Evolutionary conservation across 2,113 vertebrate species (phyloP).

Genomic region (Athene cunicularia): DNA sequence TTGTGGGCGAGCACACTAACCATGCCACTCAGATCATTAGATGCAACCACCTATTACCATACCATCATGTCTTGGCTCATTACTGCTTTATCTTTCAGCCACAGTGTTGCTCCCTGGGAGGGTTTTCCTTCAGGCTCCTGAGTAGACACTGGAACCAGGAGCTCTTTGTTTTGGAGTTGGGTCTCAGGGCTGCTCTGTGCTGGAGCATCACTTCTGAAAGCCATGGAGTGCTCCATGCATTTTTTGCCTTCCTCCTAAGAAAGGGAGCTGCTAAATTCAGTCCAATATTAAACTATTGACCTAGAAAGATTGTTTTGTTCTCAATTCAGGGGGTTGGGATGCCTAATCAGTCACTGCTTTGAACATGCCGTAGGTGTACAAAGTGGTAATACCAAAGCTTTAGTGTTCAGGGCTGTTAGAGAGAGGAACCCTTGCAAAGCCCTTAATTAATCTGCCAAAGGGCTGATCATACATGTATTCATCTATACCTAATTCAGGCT

Average conservation of each 20-base stretch:
- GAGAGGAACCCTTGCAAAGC: neutral
- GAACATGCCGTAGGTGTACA: neutral
- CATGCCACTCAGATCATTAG: neutral
- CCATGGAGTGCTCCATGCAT: neutral
- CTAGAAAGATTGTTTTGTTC: neutral
- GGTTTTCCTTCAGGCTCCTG: neutral
- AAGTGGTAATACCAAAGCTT: neutral
- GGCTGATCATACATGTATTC: neutral
- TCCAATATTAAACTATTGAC: neutral
- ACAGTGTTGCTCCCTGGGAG: fast-evolving
- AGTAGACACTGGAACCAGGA: neutral
- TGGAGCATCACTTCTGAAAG: neutral
- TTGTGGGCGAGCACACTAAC: neutral
- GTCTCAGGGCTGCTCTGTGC: fast-evolving
- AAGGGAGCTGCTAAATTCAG: neutral
- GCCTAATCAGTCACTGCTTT: neutral
- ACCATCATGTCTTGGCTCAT: neutral
- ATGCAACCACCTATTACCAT: neutral
- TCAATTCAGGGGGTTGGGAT: neutral
- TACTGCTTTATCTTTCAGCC: neutral
- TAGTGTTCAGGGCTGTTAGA: neutral
- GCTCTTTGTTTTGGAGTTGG: neutral
- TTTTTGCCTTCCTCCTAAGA: neutral
- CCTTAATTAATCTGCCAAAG: neutral
- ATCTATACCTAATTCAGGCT: neutral